Percentiles rank a stretch among this genome's conserved stretches.
Evolutionary conservation across 1,140 invertebrate genomes (phyloP).

Genomic region (Steinernema feltiae): DNA sequence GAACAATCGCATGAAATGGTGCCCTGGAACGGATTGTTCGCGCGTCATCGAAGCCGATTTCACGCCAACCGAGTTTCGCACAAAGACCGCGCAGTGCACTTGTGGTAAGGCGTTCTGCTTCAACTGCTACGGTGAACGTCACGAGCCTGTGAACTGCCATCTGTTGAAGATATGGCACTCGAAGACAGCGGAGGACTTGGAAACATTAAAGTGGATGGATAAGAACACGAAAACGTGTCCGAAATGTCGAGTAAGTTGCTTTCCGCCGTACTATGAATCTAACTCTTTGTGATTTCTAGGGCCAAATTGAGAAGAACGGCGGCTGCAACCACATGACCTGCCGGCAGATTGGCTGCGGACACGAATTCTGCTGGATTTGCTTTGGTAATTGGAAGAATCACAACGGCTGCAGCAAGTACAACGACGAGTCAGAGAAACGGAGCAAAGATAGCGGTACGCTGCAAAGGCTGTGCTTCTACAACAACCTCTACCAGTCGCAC

Average conservation of each 20-base stretch:
- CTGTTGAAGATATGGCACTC: slow-evolving; percentile 93
- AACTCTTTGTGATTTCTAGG: slow-evolving; percentile 20
- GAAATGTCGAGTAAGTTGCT: slow-evolving; percentile 39
- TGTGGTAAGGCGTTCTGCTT: slow-evolving; percentile 70
- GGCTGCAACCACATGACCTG: slow-evolving; percentile 99
- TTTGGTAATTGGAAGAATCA: slow-evolving; percentile 95
- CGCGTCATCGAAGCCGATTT: slow-evolving; percentile 79
- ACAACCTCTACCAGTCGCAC: too few relatives aligned
- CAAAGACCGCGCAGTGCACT: slow-evolving; percentile 82
- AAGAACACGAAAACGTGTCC: slow-evolving; percentile 70
- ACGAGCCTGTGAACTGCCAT: slow-evolving; percentile 89
- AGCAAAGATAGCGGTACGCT: too few relatives aligned
- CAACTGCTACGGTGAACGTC: slow-evolving; percentile 94
- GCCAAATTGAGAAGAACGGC: slow-evolving; percentile 70
- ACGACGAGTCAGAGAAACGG: too few relatives aligned
- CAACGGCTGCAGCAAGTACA: slow-evolving; percentile 21
- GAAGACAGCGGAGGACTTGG: slow-evolving; percentile 97
- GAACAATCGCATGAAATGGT: slow-evolving; percentile 89
- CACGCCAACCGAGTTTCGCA: not conserved
- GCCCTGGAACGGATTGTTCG: slow-evolving; percentile 90
- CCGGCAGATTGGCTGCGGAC: slow-evolving; percentile 93
- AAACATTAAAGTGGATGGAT: slow-evolving; percentile 70
- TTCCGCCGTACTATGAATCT: not conserved
- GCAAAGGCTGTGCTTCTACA: too few relatives aligned
- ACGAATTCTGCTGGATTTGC: slow-evolving; percentile 98